A percentile compares a stretch with the other conserved stretches of the same genome.
These are phyloP conservation scores for Morpho achilles DNA, from an alignment of 2,888 invertebrate genomes.

Conservation along the genomic window DNA sequence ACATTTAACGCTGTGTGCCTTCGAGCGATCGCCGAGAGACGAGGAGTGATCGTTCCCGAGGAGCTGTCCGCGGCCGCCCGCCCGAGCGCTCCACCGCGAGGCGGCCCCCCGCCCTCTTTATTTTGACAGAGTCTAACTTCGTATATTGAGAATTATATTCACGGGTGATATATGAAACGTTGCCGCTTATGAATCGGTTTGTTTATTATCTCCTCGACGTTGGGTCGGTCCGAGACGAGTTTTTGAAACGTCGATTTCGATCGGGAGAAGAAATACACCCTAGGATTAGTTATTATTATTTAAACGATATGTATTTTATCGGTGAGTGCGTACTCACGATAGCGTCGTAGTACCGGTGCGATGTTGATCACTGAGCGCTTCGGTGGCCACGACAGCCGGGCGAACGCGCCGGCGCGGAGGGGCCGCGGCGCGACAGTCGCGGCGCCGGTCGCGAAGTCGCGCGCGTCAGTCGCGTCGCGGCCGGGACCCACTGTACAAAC, in stretches of 20 bases:
- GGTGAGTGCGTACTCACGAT: conserved; percentile 63
- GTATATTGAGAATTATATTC: conserved; percentile 78
- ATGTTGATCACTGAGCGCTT: conserved; percentile 70
- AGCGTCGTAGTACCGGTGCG: conserved; percentile 69
- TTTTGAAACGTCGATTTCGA: conserved; percentile 76
- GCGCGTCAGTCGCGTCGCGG: conserved; percentile 23
- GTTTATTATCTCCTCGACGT: conserved; percentile 77
- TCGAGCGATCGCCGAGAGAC: conserved; percentile 87
- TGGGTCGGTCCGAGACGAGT: conserved; percentile 77
- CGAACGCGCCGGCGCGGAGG: conserved; percentile 25
- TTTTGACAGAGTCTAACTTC: conserved; percentile 73
- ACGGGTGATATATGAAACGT: conserved; percentile 80
- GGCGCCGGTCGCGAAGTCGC: conserved; percentile 5
- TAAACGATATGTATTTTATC: conserved; percentile 61
- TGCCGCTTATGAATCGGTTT: conserved; percentile 75
- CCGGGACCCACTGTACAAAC: conserved; percentile 36
- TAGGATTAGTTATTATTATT: conserved; percentile 72
- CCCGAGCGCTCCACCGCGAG: conserved; percentile 62
- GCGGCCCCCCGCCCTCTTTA: conserved; percentile 55
- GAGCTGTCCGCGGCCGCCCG: conserved; percentile 66
- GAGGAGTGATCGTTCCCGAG: conserved; percentile 73
- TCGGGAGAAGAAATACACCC: conserved; percentile 78
- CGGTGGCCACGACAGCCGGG: conserved; percentile 32
- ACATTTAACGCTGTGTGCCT: conserved; percentile 89
- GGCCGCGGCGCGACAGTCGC: conserved; percentile 21